Evolutionary conservation across 2,888 invertebrate genomes (phyloP).

Genomic region (Eupithecia abbreviata): DNA sequence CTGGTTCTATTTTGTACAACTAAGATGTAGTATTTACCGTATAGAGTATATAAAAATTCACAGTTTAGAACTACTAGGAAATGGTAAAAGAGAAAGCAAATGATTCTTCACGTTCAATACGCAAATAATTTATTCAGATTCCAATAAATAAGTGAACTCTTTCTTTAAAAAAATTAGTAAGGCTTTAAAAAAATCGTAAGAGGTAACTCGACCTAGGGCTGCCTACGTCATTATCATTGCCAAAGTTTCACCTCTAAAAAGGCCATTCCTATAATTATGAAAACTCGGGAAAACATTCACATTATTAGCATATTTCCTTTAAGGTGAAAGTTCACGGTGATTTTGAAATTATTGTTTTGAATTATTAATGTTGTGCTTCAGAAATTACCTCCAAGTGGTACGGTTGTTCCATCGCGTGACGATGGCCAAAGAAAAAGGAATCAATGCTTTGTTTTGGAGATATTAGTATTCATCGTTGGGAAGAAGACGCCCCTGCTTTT

Average conservation of each 20-base stretch:
- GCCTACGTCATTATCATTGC: background rate
- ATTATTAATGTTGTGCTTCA: conserved; percentile 62
- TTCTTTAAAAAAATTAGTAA: too few relatives aligned
- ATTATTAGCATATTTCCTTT: conserved; percentile 8
- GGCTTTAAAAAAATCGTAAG: too few relatives aligned
- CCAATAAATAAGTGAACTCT: background rate
- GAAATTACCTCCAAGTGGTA: conserved; percentile 78
- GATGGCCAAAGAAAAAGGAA: conserved; percentile 62
- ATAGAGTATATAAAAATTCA: background rate
- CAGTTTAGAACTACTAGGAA: background rate
- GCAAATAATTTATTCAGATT: background rate
- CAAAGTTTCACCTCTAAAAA: background rate
- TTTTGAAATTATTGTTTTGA: conserved; percentile 68
- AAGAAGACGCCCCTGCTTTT: conserved; percentile 47
- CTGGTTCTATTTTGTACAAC: too few relatives aligned
- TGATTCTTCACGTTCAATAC: background rate
- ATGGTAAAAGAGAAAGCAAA: background rate
- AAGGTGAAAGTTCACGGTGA: conserved; percentile 75
- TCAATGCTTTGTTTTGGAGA: conserved; percentile 58
- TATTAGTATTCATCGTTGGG: conserved; percentile 56
- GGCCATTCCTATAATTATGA: background rate
- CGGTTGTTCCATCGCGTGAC: conserved; percentile 70
- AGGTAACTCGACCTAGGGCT: background rate
- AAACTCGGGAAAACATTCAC: background rate
- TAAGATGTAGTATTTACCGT: background rate